Base-by-base conservation (phyloP, 2,113 vertebrate species). In the Procavia capensis region DNA sequence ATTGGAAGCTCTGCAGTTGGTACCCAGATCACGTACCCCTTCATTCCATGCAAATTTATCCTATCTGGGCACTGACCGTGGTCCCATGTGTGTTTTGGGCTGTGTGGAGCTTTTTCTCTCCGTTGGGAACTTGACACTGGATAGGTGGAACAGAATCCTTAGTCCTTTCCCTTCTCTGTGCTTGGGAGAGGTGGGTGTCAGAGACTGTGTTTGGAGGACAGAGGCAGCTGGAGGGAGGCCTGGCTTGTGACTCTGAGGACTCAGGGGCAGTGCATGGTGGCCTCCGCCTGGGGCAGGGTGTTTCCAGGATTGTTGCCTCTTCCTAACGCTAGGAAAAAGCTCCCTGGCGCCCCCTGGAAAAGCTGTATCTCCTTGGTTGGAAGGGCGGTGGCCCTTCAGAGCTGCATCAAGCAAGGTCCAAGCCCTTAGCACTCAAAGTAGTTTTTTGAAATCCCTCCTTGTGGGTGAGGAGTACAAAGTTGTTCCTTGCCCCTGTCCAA, bases 281-380 rank as follows among this genome's bases (percentile, higher is more conserved):
- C 25, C 16, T 39, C 17, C 43, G 29, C 29, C 68, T 82, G 47
- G 31, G 64, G 41, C 25, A 27, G 59, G 43, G 83, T 90, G 22
- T 41, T 57, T 50, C 78, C 31, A 17, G 39, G 36, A 25, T 74
- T 74, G 6, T 50, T 85, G 76, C 68, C 64, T 76, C 63, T 34
- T 91, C 25, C 0, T 11, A 9, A 9, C 16, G 10, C 90, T 57
- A 0, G 31, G 83, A 54, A 14, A 29, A 5, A 19, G 6, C 24
- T 4, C 34, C 34, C 61, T 70, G 19, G 66, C 82, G 25, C 19
- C 25, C 61, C 76, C 61, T 27, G 11, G 25, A 57, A 39, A 45
- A 76, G 17, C 84, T 19, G 1, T 10, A 0, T 11, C 3, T 0
- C 0, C 0, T 0, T 34, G 0, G 41, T 0, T 9, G 9, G 80